phyloP scores from a whole-genome alignment of 2,113 vertebrate genomes.

The Lophius piscatorius region DNA sequence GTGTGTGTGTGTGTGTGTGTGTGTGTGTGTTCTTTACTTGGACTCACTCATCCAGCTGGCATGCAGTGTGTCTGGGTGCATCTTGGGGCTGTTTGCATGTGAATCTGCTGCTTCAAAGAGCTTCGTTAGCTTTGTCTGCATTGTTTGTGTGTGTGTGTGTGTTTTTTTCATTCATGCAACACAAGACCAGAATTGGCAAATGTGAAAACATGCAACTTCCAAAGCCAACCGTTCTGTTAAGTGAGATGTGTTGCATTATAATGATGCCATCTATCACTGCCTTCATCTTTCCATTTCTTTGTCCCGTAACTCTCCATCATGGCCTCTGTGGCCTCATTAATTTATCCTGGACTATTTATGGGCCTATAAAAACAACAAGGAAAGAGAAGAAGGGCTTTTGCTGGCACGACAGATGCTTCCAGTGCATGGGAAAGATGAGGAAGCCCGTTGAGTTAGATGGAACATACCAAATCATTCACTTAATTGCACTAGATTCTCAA shows the following conservation, averaged over 20 bases:
- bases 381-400: slow-evolving; percentile 58
- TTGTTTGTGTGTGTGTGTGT: slow-evolving; percentile 23
- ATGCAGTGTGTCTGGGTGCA: not conserved
- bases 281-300: slow-evolving; percentile 69
- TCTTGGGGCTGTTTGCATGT: not conserved
- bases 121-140: slow-evolving; percentile 13
- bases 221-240: slow-evolving; percentile 75
- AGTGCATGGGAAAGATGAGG: slow-evolving; percentile 61
- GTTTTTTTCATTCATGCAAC: slow-evolving; percentile 43
- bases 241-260: slow-evolving; percentile 75
- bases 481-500: slow-evolving; percentile 67
- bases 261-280: slow-evolving; percentile 80
- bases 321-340: slow-evolving; percentile 73
- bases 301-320: slow-evolving; percentile 67
- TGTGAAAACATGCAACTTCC: slow-evolving; percentile 58
- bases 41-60: not conserved
- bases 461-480: slow-evolving; percentile 55
- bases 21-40: not conserved
- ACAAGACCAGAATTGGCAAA: slow-evolving; percentile 43
- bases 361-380: slow-evolving; percentile 71
- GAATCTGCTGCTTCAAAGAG: slow-evolving; percentile 28
- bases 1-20: slow-evolving; percentile 29
- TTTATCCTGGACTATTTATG: slow-evolving; percentile 74
- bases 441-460: slow-evolving; percentile 47
- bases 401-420: slow-evolving; percentile 49